Conservation (phyloP, 2,888 invertebrate species). For the Drosophila greeni region DNA sequence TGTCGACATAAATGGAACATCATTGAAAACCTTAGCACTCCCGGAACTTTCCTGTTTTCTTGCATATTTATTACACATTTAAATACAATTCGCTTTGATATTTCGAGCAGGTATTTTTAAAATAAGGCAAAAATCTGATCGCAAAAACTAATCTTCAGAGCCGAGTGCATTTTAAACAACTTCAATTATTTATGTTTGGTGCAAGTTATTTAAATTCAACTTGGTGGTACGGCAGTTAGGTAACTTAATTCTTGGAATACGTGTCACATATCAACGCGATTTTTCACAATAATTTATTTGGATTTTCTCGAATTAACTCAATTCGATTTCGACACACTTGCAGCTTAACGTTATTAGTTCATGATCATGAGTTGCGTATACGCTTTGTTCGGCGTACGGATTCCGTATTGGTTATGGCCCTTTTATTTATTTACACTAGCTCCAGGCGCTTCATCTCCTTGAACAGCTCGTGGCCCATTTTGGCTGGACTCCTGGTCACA, state of each 20-base stretch:
- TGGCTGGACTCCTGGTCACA: conserved; percentile 95
- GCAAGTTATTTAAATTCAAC: conserved; percentile 42
- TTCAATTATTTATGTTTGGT: conserved; percentile 39
- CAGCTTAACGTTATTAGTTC: conserved; percentile 49
- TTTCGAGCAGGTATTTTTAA: conserved; percentile 52
- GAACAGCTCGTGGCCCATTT: conserved; percentile 93
- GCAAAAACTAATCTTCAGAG: conserved; percentile 37
- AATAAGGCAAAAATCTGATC: conserved; percentile 43
- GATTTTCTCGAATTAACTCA: conserved; percentile 32
- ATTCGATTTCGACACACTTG: conserved; percentile 58
- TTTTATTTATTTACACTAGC: conserved; percentile 79
- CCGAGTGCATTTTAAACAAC: conserved; percentile 41
- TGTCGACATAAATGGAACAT: no score
- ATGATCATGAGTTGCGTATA: conserved; percentile 57
- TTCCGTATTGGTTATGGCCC: conserved; percentile 32
- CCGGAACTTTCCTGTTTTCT: conserved; percentile 1
- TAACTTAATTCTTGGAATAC: conserved; percentile 49
- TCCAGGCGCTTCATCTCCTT: conserved; percentile 93
- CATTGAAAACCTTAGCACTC: no score
- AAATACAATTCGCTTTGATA: conserved; percentile 52
- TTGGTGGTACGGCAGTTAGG: conserved; percentile 65
- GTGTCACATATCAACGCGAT: conserved; percentile 19
- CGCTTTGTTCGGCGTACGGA: conserved; percentile 46
- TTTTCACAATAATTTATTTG: conserved; percentile 67
- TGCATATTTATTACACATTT: conserved; percentile 25